A percentile compares a stretch with the other conserved stretches of the same genome.
These are phyloP conservation scores for Chloropsis hardwickii DNA, from an alignment of 2,113 vertebrate genomes.

Conservation along the genomic window DNA sequence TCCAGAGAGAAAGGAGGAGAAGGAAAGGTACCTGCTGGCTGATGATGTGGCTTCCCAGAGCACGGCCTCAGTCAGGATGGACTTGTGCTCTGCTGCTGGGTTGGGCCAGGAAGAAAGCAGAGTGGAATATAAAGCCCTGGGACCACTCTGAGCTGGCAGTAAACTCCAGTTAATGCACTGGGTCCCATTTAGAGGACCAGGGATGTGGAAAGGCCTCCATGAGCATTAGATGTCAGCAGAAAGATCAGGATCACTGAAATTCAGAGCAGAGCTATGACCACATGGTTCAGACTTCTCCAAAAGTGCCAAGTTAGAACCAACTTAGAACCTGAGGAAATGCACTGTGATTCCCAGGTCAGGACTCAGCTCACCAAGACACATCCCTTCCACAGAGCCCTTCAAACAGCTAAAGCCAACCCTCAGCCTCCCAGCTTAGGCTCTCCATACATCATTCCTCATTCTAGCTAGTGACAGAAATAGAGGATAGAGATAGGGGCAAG, in stretches of 20 bases:
- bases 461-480: neutral
- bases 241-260: neutral
- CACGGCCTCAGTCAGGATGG: accelerated
- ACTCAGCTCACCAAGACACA: neutral
- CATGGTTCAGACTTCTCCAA: neutral
- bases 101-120: neutral
- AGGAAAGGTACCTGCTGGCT: conserved; percentile 81
- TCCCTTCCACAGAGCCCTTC: neutral
- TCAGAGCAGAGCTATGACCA: neutral
- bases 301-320: neutral
- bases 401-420: neutral
- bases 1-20: conserved; percentile 96
- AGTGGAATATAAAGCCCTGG: neutral
- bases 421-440: neutral
- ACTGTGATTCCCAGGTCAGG: neutral
- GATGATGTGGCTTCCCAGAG: neutral
- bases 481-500: neutral
- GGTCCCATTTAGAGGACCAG: accelerated
- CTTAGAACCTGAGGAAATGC: neutral
- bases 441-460: accelerated
- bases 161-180: neutral
- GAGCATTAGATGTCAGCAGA: neutral
- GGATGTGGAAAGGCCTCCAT: neutral
- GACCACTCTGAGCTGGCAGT: neutral
- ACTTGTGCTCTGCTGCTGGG: neutral